Evolutionary conservation across 2,888 invertebrate species (phyloP).

Genomic region (Flabesymbios commensalis): DNA sequence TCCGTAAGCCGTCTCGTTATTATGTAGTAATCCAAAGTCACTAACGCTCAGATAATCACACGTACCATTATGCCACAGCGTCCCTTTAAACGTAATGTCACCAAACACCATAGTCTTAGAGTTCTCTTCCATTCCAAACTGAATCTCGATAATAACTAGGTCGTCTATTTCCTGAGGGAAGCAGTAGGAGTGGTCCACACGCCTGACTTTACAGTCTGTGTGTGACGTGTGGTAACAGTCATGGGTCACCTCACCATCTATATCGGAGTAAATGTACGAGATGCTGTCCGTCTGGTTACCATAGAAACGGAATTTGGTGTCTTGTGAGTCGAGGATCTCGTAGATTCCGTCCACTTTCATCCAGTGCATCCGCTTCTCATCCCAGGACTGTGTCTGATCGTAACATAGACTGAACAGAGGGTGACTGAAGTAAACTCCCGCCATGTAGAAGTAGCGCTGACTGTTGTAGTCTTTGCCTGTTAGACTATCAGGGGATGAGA

Average conservation of each 20-base stretch:
- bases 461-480: constrained; percentile 43
- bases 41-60: neutral
- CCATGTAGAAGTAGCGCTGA: constrained; percentile 45
- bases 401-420: constrained; percentile 26
- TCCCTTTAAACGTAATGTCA: constrained; percentile 43
- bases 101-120: constrained; percentile 39
- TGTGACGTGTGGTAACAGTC: neutral
- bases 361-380: neutral
- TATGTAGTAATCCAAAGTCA: neutral
- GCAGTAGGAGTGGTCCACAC: neutral
- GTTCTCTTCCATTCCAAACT: neutral
- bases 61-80: constrained; percentile 8
- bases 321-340: too few species aligned
- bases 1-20: neutral
- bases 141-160: neutral
- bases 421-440: constrained; percentile 45
- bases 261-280: neutral
- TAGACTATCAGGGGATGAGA: constrained; percentile 40
- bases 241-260: neutral
- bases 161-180: too few species aligned
- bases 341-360: constrained; percentile 1
- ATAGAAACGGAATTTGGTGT: neutral
- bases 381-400: neutral
- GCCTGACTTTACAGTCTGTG: neutral
- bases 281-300: neutral